These are phyloP conservation scores for Perdita meconis DNA, from an alignment of 2,888 invertebrate genomes.

Conservation along the genomic window DNA sequence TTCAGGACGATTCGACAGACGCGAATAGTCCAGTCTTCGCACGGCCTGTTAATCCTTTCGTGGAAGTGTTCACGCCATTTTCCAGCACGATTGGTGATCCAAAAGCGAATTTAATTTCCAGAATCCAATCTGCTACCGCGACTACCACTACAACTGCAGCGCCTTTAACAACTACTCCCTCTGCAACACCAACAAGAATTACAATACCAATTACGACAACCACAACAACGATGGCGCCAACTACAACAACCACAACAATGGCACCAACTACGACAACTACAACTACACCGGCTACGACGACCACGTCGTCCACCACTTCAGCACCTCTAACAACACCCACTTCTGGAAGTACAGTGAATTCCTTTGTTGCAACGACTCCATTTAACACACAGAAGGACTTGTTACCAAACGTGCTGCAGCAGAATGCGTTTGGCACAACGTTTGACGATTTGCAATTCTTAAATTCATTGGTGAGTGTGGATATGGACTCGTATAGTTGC, in stretches of 20 bases:
- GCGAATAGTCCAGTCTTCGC: constrained; percentile 66
- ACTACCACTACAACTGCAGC: constrained; percentile 43
- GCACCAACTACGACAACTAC: constrained; percentile 60
- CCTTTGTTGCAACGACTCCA: constrained; percentile 21
- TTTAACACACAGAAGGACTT: constrained; percentile 12
- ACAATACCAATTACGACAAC: constrained; percentile 50
- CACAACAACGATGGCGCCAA: constrained; percentile 53
- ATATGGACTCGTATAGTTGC: too few species aligned
- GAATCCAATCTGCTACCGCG: constrained; percentile 49
- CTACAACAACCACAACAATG: constrained; percentile 57
- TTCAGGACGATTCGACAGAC: constrained; percentile 61
- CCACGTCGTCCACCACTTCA: constrained; percentile 51
- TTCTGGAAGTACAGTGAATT: constrained; percentile 37
- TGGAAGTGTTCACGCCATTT: constrained; percentile 77
- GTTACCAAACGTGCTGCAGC: constrained; percentile 65
- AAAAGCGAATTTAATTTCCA: constrained; percentile 51
- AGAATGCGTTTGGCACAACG: constrained; percentile 79
- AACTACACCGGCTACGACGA: constrained; percentile 33
- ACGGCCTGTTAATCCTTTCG: constrained; percentile 75
- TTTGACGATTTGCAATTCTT: constrained; percentile 87
- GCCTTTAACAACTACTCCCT: constrained; percentile 48
- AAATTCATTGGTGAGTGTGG: constrained; percentile 86
- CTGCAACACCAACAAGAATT: constrained; percentile 29
- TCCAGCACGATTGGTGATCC: constrained; percentile 68
- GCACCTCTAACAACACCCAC: constrained; percentile 40